Evolutionary conservation across 2,113 vertebrate species (phyloP).

Genomic region (Trogon melanurus): DNA sequence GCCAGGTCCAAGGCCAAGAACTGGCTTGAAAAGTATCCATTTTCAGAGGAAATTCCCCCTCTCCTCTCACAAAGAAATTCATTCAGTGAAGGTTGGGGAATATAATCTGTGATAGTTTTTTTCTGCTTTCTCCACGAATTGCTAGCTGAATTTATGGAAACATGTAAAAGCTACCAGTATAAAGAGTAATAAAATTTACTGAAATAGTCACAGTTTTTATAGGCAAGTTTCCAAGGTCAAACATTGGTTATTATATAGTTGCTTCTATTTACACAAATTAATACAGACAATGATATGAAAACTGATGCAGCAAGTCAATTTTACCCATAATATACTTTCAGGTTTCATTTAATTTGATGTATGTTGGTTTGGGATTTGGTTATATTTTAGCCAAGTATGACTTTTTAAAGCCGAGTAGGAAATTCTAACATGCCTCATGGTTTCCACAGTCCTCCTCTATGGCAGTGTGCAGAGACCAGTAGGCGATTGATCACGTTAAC

Average conservation of each 20-base stretch:
- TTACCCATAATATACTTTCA: not conserved
- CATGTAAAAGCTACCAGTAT: not conserved
- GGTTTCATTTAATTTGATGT: not conserved
- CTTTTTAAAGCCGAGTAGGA: not conserved
- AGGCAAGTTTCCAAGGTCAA: not conserved
- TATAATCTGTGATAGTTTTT: not conserved
- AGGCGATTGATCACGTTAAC: not conserved
- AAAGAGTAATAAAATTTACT: not conserved
- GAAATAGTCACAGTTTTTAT: not conserved
- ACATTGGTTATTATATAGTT: not conserved
- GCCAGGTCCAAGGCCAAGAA: not conserved
- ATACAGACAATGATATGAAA: not conserved
- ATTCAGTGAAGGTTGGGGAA: not conserved
- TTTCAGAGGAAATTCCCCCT: not conserved
- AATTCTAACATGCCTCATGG: not conserved
- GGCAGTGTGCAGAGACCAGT: fast-evolving
- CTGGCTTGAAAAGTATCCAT: not conserved
- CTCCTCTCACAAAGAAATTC: not conserved
- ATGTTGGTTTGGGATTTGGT: fast-evolving
- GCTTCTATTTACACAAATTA: not conserved
- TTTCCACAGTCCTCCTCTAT: not conserved
- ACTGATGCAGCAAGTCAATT: not conserved
- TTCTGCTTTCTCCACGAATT: not conserved
- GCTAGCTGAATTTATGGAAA: not conserved
- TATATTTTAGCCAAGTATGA: not conserved